Evolutionary conservation across 2,888 invertebrate species (phyloP).

Genomic region (Fissipunctia ypsillon): DNA sequence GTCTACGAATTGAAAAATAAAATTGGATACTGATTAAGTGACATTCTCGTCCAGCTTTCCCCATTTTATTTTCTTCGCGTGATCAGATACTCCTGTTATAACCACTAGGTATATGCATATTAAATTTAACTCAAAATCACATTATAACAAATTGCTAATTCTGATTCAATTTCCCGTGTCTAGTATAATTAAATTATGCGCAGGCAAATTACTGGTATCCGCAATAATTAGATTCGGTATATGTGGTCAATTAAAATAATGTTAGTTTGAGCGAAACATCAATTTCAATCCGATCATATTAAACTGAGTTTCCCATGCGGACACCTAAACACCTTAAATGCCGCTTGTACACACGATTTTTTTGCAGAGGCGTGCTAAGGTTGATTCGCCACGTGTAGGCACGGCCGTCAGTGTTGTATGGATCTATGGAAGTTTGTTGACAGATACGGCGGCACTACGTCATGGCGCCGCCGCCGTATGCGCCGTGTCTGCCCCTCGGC

Average conservation of each 20-base stretch:
- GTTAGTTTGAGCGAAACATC: neutral
- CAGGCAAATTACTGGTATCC: conserved; percentile 16
- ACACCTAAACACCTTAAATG: neutral
- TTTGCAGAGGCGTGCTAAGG: too few species aligned
- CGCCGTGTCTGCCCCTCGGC: too few species aligned
- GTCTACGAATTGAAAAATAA: neutral
- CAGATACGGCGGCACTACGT: too few species aligned
- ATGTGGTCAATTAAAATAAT: conserved; percentile 20
- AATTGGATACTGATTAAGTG: neutral
- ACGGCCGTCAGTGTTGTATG: too few species aligned
- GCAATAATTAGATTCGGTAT: conserved; percentile 24
- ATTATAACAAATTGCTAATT: conserved; percentile 24
- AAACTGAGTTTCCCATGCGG: neutral
- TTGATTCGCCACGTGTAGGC: too few species aligned
- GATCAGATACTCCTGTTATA: neutral
- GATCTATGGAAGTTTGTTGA: too few species aligned
- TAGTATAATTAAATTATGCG: conserved; percentile 34
- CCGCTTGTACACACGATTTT: too few species aligned
- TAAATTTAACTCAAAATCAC: neutral
- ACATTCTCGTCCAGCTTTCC: neutral
- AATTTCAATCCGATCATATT: neutral
- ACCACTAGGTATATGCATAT: too few species aligned
- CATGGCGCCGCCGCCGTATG: too few species aligned
- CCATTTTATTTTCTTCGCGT: neutral
- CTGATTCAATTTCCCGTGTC: conserved; percentile 2